phyloP scores from a whole-genome alignment of 2,888 invertebrate species.

The Platerodrilus igneus region DNA sequence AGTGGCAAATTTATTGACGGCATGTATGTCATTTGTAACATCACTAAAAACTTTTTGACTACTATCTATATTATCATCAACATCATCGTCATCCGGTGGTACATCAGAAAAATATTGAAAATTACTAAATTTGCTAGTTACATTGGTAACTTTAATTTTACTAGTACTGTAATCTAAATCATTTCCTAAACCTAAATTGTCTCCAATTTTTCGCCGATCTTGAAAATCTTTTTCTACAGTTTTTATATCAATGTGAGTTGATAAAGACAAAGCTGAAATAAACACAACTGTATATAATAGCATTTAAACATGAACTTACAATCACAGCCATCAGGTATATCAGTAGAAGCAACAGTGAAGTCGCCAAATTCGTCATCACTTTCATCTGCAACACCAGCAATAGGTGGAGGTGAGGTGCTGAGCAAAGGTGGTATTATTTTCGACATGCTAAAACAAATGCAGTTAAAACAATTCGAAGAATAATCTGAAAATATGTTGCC shows the following conservation, averaged over 20 bases:
- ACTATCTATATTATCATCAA: slow-evolving; percentile 12
- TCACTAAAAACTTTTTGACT: slow-evolving; percentile 2
- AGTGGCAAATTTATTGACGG: too few relatives aligned
- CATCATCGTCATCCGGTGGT: slow-evolving; percentile 13
- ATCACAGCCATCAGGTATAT: slow-evolving; percentile 42
- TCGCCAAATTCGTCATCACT: slow-evolving; percentile 59
- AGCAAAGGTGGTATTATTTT: slow-evolving; percentile 54
- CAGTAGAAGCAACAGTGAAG: slow-evolving; percentile 52
- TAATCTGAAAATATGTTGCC: too few relatives aligned
- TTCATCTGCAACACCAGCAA: slow-evolving; percentile 47
- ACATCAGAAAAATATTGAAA: slow-evolving; percentile 19
- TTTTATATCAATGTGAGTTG: too few relatives aligned
- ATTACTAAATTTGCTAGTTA: slow-evolving; percentile 8
- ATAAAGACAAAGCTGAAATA: slow-evolving; percentile 30
- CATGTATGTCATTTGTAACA: not conserved
- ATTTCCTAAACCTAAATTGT: slow-evolving; percentile 9
- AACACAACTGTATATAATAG: slow-evolving; percentile 5
- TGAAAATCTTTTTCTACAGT: slow-evolving; percentile 35
- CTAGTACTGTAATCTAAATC: slow-evolving; percentile 1
- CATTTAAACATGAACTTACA: slow-evolving; percentile 24
- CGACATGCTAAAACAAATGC: slow-evolving; percentile 43
- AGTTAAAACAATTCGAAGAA: too few relatives aligned
- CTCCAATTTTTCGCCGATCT: slow-evolving; percentile 34
- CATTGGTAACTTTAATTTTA: slow-evolving; percentile 5
- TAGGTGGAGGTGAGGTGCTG: slow-evolving; percentile 56